phyloP scores from a whole-genome alignment of 2,113 vertebrate species.

The Oncorhynchus keta region DNA sequence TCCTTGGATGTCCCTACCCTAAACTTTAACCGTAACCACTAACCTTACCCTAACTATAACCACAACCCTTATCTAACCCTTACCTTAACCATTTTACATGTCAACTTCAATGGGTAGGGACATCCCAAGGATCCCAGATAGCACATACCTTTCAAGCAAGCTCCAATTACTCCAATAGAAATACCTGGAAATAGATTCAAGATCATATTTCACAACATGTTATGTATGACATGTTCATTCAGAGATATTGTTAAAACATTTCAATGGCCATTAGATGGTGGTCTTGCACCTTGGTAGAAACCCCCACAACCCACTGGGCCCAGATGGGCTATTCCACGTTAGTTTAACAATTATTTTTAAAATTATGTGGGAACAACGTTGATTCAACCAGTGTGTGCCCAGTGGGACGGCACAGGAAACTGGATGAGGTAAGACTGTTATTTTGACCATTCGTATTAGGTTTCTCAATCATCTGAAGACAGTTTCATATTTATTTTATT shows the following conservation, averaged over 20 bases:
- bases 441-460: slow-evolving; percentile 12
- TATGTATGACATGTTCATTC: not conserved
- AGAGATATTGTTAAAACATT: not conserved
- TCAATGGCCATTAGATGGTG: slow-evolving; percentile 63
- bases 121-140: no score
- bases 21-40: no score
- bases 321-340: no score
- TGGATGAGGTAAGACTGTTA: slow-evolving; percentile 11
- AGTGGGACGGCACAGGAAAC: not conserved
- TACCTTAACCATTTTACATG: no score
- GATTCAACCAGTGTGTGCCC: no score
- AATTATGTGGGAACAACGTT: no score
- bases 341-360: no score
- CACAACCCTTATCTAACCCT: no score
- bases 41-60: no score
- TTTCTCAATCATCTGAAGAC: slow-evolving; percentile 33
- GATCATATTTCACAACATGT: not conserved
- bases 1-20: no score
- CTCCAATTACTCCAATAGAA: not conserved
- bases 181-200: not conserved
- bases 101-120: no score
- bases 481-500: slow-evolving; percentile 20
- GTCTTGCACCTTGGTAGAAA: slow-evolving; percentile 29
- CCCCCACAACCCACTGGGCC: no score
- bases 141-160: not conserved